Evolutionary conservation across 2,888 invertebrate species (phyloP), one percentile per base, ranked within the genome.

Genomic region (Athalia circularis): DNA sequence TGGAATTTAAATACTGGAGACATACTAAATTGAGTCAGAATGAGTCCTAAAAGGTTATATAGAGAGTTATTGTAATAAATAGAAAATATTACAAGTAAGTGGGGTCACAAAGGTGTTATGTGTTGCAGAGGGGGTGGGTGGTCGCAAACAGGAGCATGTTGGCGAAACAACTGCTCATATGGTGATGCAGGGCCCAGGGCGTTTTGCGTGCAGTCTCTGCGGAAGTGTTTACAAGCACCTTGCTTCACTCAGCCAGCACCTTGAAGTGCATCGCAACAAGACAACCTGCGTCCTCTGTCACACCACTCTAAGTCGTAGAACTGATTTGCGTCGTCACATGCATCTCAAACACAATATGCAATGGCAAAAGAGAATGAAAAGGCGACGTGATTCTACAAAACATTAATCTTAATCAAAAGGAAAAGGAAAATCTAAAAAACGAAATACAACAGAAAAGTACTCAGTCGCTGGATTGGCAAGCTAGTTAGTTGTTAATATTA

Each of bases 241-340:
- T 81, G 90, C 90, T 87, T 90, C 90, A 87, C 88, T 90, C 85
- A 90, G 90, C 84, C 90, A 90, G 89, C 90, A 90, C 88, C 90
- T 90, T 78, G 90, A 90, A 88, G 90, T 90, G 88, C 90, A 90
- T 87, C 90, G 90, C 86, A 90, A 90, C 88, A 90, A 90, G 88
- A 90, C 90, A 85, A 90, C 90, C 88, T 90, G 90, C 89, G 86
- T 89, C 86, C 88, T 90, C 84, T 90, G 90, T 87, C 87, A 90
- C 86, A 90, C 90, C 87, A 90, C 90, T 85, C 90, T 90, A 87
- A 90, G 90, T 89, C 90, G 90, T 88, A 90, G 90, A 88, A 90
- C 90, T 87, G 90, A 90, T 85, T 87, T 90, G 86, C 89, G 90
- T 83, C 89, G 90, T 85, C 90, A 90, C 85, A 90, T 90, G 90